These are phyloP conservation scores for Cerceris rybyensis DNA, from an alignment of 2,888 invertebrate species.

Conservation along the genomic window DNA sequence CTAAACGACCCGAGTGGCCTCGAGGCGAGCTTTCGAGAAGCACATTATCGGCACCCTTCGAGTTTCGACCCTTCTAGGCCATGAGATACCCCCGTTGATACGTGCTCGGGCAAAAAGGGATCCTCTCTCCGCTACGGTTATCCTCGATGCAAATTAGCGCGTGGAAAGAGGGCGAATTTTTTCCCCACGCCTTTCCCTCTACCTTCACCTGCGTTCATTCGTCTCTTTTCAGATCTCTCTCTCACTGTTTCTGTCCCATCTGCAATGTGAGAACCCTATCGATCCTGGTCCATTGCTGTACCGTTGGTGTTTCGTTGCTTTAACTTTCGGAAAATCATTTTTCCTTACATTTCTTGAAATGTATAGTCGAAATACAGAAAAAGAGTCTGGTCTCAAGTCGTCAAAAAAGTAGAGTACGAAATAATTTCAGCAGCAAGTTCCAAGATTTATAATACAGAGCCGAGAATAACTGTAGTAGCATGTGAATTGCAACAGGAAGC, in stretches of 20 bases:
- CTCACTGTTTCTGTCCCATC: background rate
- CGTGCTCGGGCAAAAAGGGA: slow-evolving; percentile 44
- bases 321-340: too few relatives aligned
- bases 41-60: slow-evolving; percentile 44
- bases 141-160: slow-evolving; percentile 58
- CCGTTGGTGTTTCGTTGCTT: background rate
- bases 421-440: too few relatives aligned
- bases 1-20: slow-evolving; percentile 9
- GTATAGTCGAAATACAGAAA: too few relatives aligned
- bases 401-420: too few relatives aligned
- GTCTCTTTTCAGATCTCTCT: slow-evolving; percentile 29
- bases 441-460: too few relatives aligned
- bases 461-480: too few relatives aligned
- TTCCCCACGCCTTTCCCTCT: slow-evolving; percentile 13
- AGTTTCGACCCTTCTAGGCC: slow-evolving; percentile 31
- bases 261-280: background rate
- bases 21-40: slow-evolving; percentile 13
- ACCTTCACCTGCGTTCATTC: slow-evolving; percentile 34
- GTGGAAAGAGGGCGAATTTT: slow-evolving; percentile 37
- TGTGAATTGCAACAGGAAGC: too few relatives aligned
- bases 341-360: too few relatives aligned
- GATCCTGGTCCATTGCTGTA: background rate
- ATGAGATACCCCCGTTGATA: slow-evolving; percentile 56
- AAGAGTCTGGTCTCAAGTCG: too few relatives aligned
- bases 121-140: slow-evolving; percentile 24